phyloP scores from a whole-genome alignment of 1,140 invertebrate species.

The Drosophila pseudoananassae region DNA sequence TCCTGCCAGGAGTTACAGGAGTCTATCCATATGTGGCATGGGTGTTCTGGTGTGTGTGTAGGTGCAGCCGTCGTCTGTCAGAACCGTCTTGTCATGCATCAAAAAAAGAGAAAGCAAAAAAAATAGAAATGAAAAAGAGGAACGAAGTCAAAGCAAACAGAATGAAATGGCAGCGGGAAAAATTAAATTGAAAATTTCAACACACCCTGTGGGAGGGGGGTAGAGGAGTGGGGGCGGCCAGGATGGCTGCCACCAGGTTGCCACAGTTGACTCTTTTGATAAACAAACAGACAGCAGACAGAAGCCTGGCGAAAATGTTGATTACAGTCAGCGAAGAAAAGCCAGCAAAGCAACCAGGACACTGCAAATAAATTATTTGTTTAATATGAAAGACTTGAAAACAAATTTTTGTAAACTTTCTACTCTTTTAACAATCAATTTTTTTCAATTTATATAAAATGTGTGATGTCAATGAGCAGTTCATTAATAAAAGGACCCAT shows the following conservation, averaged over 20 bases:
- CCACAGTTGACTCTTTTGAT: conserved; percentile 79
- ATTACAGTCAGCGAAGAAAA: conserved; percentile 61
- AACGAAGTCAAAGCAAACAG: conserved; percentile 75
- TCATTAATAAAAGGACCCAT: neutral
- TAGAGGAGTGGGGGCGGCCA: neutral
- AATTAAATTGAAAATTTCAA: conserved; percentile 83
- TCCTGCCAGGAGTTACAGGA: conserved; percentile 20
- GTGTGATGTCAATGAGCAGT: too few species aligned
- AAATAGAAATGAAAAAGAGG: conserved; percentile 31
- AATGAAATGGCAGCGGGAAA: conserved; percentile 68
- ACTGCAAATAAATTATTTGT: neutral
- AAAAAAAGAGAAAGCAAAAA: conserved; percentile 49
- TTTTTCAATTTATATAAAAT: too few species aligned
- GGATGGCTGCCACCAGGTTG: conserved; percentile 64
- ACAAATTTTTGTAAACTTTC: too few species aligned
- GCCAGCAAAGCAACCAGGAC: conserved; percentile 19
- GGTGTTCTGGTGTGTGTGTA: conserved; percentile 43
- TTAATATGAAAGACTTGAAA: neutral
- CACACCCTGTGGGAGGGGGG: conserved; percentile 12
- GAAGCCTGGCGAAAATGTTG: conserved; percentile 70
- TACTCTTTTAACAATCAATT: neutral
- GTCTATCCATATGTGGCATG: conserved; percentile 4
- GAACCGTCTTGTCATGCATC: conserved; percentile 74
- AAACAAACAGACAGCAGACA: conserved; percentile 65
- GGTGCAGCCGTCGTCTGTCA: conserved; percentile 75